A percentile compares a stretch with the other conserved stretches of the same genome.
These are phyloP conservation scores for Parasteatoda tepidariorum DNA, from an alignment of 1,140 invertebrate genomes.

Conservation along the genomic window DNA sequence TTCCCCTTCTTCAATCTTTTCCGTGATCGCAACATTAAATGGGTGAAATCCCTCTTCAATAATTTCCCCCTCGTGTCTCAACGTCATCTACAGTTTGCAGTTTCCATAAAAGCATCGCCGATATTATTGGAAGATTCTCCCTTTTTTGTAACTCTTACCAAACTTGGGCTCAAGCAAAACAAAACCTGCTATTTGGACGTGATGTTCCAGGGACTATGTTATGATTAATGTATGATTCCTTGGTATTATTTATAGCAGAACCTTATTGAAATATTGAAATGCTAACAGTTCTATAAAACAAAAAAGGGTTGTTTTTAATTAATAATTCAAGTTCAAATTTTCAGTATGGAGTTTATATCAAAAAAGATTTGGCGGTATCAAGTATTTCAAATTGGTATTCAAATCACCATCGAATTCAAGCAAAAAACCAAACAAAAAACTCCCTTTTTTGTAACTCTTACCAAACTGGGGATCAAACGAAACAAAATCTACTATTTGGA, in stretches of 20 bases:
- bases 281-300: no score
- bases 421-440: no score
- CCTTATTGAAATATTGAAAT: no score
- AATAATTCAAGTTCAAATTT: no score
- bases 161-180: background rate
- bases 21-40: background rate
- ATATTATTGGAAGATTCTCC: background rate
- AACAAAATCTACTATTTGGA: background rate
- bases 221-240: conserved; percentile 1
- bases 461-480: background rate
- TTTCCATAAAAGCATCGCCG: background rate
- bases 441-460: background rate
- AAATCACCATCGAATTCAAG: no score
- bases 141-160: background rate
- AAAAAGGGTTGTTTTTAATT: no score
- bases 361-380: no score
- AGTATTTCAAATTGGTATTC: no score
- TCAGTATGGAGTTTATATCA: no score
- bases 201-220: background rate
- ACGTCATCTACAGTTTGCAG: background rate
- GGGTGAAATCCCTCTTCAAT: background rate
- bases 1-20: background rate
- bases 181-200: background rate
- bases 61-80: background rate
- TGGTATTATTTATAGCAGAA: no score